phyloP scores from a whole-genome alignment of 2,113 vertebrate species.

The Lota lota region DNA sequence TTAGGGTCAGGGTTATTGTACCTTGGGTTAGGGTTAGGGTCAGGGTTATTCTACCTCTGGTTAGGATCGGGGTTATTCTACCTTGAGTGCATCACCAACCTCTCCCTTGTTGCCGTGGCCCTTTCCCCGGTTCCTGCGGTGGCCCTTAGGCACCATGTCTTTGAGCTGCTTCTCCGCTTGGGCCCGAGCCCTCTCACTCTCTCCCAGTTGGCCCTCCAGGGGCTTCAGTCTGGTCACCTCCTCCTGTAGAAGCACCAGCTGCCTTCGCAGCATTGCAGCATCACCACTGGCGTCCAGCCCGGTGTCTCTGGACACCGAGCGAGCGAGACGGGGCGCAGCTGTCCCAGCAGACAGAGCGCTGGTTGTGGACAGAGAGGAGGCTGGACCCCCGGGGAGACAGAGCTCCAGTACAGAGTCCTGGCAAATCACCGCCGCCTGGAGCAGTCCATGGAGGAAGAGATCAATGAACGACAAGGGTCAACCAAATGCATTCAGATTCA shows the following conservation, averaged over 20 bases:
- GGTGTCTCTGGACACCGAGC: conserved; percentile 72
- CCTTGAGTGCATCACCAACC: conserved; percentile 26
- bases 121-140: conserved; percentile 9
- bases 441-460: background rate
- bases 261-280: conserved; percentile 74
- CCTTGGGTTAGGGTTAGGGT: too few relatives aligned
- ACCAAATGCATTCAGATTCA: background rate
- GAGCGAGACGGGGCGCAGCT: conserved; percentile 53
- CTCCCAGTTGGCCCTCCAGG: conserved; percentile 72
- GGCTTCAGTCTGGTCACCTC: conserved; percentile 77
- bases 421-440: conserved; percentile 79
- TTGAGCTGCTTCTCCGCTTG: conserved; percentile 58
- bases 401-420: conserved; percentile 86
- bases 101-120: conserved; percentile 41
- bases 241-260: conserved; percentile 78
- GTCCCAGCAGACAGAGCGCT: conserved; percentile 13
- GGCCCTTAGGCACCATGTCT: conserved; percentile 40
- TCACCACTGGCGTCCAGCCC: conserved; percentile 58
- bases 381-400: conserved; percentile 58
- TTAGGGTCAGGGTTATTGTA: too few relatives aligned
- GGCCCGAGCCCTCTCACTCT: conserved; percentile 66
- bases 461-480: background rate
- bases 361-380: conserved; percentile 6
- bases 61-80: conserved; percentile 12
- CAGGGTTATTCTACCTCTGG: too few relatives aligned